Evolutionary conservation across 2,888 invertebrate species (phyloP), one percentile per base, ranked within the genome.

Genomic region (Trachelus tabidus): DNA sequence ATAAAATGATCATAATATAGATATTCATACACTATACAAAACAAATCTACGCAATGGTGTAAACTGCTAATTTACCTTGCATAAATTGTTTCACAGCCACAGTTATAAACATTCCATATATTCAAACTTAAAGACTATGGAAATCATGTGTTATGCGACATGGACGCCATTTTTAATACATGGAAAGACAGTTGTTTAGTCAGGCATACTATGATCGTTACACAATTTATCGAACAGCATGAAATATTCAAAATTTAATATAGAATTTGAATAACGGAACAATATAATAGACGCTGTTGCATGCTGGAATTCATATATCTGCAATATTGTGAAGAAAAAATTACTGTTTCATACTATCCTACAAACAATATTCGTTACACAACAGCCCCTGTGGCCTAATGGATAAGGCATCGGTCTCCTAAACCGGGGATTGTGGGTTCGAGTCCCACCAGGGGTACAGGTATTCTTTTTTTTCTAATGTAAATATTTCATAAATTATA

Each of bases 381-480:
- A 71, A 71, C 33, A 82, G 95, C 95, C 95, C 95, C 95, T 95
- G 95, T 95, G 95, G 95, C 95, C 95, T 95, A 95, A 95, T 95
- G 95, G 95, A 95, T 95, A 95, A 95, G 95, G 95, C 95, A 95
- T 95, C 95, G 95, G 95, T 95, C 95, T 95, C 95, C 95, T 95
- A 95, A 95, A 95, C 95, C 95, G 95, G 95, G 95, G 95, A 95
- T 94, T 95, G 95, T 94, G 95, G 95, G 95, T 95, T 95, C 95
- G 95, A 95, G 95, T 95, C 95, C 95, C 95, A 95, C 95, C 95
- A 95, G 95, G 95, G 96, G 96, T 96, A 95, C 92, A 77, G 31
- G 56, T 1, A 56, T 69, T 69, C 31, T 71, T 71, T 69, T 69
- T 69, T 69, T 69, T 69, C 6, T 69, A 33, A 69, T 69, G 1